Conservation (phyloP, 2,113 vertebrate species). For the Pyxicephalus adspersus region DNA sequence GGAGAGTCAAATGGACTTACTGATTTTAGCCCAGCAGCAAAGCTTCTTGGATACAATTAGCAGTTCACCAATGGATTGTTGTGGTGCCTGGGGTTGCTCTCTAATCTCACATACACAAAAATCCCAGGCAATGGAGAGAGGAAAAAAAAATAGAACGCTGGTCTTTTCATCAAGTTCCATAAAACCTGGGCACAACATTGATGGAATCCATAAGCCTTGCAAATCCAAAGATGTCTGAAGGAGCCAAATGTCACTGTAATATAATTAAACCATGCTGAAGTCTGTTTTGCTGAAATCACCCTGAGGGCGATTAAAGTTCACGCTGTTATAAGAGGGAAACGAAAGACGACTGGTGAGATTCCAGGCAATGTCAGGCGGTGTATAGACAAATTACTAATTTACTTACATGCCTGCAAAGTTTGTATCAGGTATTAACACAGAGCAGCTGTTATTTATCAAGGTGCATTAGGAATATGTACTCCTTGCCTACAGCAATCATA, state of each 20-base stretch:
- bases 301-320: constrained; percentile 34
- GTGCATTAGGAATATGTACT: too few relatives aligned
- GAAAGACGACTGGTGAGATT: constrained; percentile 9
- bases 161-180: too few relatives aligned
- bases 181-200: background rate
- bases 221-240: constrained; percentile 21
- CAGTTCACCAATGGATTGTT: too few relatives aligned
- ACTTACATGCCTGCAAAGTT: background rate
- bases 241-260: constrained; percentile 35
- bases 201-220: constrained; percentile 13
- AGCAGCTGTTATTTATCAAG: too few relatives aligned
- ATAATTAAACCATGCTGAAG: constrained; percentile 34
- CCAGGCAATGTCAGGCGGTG: constrained; percentile 19
- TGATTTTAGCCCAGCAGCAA: too few relatives aligned
- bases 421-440: background rate
- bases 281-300: constrained; percentile 35
- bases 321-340: constrained; percentile 4
- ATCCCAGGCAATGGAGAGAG: too few relatives aligned
- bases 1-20: too few relatives aligned
- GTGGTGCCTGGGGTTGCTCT: too few relatives aligned
- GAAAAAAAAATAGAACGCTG: too few relatives aligned
- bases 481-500: too few relatives aligned
- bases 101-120: too few relatives aligned
- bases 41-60: too few relatives aligned
- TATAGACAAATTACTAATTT: background rate